Conservation (phyloP, 2,113 vertebrate genomes). For the Bos taurus region DNA sequence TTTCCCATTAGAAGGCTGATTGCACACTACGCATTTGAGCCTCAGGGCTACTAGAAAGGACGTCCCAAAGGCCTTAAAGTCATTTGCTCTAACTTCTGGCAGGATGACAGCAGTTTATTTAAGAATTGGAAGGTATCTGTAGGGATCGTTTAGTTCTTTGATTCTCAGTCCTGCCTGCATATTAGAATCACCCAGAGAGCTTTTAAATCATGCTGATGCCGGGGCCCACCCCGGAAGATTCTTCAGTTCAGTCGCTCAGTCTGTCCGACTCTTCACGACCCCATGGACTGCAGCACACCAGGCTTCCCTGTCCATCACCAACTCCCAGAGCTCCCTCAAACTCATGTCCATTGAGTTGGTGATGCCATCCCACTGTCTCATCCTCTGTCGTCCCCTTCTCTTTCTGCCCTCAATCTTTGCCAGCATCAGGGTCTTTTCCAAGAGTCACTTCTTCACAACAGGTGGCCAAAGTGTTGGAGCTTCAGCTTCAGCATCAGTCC, state of each 20-base stretch:
- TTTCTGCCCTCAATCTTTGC: background rate
- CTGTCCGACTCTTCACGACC: background rate
- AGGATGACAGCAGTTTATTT: background rate
- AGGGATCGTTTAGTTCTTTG: slow-evolving; percentile 35
- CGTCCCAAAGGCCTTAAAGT: slow-evolving; percentile 27
- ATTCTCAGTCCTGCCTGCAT: background rate
- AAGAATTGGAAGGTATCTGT: slow-evolving; percentile 5
- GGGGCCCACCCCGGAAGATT: background rate
- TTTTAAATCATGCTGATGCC: background rate
- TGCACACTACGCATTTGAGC: slow-evolving; percentile 33
- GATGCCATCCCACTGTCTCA: background rate
- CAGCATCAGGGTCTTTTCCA: background rate
- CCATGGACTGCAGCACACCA: background rate
- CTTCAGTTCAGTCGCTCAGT: background rate
- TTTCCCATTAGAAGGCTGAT: slow-evolving; percentile 58
- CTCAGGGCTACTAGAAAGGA: slow-evolving; percentile 2
- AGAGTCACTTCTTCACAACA: background rate
- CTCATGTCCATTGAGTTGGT: background rate
- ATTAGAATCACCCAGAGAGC: background rate
- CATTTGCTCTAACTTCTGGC: slow-evolving; percentile 41
- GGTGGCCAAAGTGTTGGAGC: background rate
- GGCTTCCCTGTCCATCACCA: background rate
- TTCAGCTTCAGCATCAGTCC: background rate
- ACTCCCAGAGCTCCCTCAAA: background rate
- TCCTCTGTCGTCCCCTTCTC: background rate